Percentiles rank a stretch among this genome's conserved stretches.
Evolutionary conservation across 2,888 invertebrate species (phyloP).

Genomic region (Pterobdella sp.): DNA sequence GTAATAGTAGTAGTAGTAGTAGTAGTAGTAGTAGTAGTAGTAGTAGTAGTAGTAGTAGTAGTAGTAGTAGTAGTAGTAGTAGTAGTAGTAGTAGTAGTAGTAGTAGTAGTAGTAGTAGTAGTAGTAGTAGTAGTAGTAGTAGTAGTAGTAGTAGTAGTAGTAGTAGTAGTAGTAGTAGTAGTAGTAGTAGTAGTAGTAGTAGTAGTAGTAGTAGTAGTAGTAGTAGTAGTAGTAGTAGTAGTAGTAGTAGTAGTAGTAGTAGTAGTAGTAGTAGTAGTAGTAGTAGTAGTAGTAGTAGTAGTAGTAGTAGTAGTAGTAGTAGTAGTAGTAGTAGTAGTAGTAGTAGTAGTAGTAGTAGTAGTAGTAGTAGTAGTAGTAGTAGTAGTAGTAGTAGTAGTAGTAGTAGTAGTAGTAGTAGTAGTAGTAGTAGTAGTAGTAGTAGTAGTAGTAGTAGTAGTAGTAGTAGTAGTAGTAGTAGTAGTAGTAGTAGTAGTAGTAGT

Average conservation of each 20-base stretch:
- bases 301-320: constrained; percentile 30
- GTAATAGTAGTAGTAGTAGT: too few relatives aligned
- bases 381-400: constrained; percentile 30
- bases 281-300: constrained; percentile 31
- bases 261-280: constrained; percentile 31
- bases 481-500: constrained; percentile 27
- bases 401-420: constrained; percentile 25
- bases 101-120: constrained; percentile 29
- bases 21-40: too few relatives aligned
- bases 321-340: constrained; percentile 29
- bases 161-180: constrained; percentile 29
- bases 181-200: constrained; percentile 16
- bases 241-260: constrained; percentile 30
- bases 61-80: constrained; percentile 27
- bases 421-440: constrained; percentile 16
- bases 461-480: constrained; percentile 31
- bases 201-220: constrained; percentile 21
- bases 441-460: constrained; percentile 30
- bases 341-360: too few relatives aligned
- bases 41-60: constrained; percentile 30
- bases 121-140: constrained; percentile 30
- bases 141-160: constrained; percentile 30
- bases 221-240: constrained; percentile 28
- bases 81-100: constrained; percentile 29
- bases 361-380: constrained; percentile 28